These are phyloP conservation scores for Lasiurus cinereus DNA, from an alignment of 2,113 vertebrate species.

Conservation along the genomic window DNA sequence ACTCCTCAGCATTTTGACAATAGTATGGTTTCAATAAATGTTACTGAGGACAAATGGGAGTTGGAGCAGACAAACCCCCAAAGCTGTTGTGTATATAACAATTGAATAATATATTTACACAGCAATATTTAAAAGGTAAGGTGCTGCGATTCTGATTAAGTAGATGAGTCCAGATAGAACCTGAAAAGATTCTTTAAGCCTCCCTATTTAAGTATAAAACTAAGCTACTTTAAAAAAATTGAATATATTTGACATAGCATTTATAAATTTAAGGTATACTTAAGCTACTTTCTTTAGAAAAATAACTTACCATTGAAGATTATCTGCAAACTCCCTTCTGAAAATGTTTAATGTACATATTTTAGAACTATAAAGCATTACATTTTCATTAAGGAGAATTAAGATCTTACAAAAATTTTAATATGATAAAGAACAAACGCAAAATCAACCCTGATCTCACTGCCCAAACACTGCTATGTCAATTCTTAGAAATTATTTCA, in stretches of 20 bases:
- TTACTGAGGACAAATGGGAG: conserved; percentile 17
- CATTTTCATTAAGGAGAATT: conserved; percentile 6
- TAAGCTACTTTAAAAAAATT: conserved; percentile 16
- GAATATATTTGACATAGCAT: neutral
- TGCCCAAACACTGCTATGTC: neutral
- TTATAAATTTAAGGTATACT: neutral
- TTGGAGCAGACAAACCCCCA: conserved; percentile 31
- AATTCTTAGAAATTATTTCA: conserved; percentile 30
- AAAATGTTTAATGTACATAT: neutral
- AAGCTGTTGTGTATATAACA: conserved; percentile 12
- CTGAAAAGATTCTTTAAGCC: conserved; percentile 30
- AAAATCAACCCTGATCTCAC: neutral
- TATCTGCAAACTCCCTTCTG: neutral
- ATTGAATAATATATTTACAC: conserved; percentile 14
- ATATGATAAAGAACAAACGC: neutral
- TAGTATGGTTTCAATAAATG: conserved; percentile 28
- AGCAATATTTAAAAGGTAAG: conserved; percentile 51
- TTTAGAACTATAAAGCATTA: neutral
- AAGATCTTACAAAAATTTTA: neutral
- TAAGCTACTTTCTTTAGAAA: neutral
- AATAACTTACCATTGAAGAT: conserved; percentile 15
- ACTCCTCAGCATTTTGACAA: neutral
- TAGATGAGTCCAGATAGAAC: conserved; percentile 11
- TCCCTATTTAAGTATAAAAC: conserved; percentile 35
- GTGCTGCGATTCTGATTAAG: conserved; percentile 38